Conservation (phyloP, 2,888 invertebrate genomes). For the Hyalella azteca region DNA sequence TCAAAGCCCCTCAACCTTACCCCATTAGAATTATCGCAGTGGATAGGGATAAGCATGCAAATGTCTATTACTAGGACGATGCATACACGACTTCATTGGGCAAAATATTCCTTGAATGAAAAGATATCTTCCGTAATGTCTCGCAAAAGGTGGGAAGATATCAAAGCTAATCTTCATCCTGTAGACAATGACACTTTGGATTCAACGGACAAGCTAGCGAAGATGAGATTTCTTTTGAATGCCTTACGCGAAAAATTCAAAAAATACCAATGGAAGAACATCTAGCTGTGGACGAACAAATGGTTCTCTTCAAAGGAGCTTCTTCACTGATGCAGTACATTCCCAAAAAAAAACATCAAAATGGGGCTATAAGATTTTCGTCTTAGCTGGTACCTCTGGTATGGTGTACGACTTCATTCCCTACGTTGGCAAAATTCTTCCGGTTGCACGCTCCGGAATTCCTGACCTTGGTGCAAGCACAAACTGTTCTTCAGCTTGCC, state of each 20-base stretch:
- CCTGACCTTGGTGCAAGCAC: too few species aligned
- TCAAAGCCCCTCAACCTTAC: background rate
- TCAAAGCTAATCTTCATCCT: conserved; percentile 20
- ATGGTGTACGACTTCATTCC: background rate
- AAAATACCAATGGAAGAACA: too few species aligned
- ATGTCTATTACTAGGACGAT: background rate
- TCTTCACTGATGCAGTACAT: too few species aligned
- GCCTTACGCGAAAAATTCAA: too few species aligned
- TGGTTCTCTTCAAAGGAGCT: too few species aligned
- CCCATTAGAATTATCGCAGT: background rate
- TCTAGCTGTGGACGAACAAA: too few species aligned
- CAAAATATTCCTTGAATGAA: background rate
- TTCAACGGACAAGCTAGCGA: too few species aligned
- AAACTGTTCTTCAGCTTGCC: too few species aligned
- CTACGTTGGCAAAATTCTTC: background rate
- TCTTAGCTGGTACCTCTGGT: background rate
- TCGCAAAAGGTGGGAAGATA: background rate
- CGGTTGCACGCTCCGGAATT: background rate
- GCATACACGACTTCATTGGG: background rate
- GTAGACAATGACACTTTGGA: conserved; percentile 35
- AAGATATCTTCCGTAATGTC: background rate
- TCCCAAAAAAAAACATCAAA: background rate
- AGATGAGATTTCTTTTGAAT: too few species aligned
- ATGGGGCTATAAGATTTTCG: too few species aligned
- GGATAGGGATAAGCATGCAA: background rate